Percentiles rank a stretch among this genome's conserved stretches.
Conservation (phyloP, 1,140 invertebrate species). For the Drosophila obscura region DNA sequence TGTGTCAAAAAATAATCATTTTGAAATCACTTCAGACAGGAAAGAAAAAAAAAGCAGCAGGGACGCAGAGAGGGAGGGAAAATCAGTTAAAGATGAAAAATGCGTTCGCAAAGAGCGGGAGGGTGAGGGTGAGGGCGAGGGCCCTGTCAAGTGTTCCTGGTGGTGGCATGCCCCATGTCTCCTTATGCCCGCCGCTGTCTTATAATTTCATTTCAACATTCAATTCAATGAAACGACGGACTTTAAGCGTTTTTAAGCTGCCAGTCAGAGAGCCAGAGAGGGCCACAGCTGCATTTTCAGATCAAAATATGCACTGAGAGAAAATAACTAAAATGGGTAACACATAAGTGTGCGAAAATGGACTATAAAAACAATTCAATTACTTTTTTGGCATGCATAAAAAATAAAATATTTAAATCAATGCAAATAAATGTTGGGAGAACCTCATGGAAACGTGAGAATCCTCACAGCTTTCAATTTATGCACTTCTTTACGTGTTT, state of each 20-base stretch:
- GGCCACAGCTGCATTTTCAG: constrained; percentile 51
- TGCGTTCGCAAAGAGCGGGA: constrained; percentile 46
- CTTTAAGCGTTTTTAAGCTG: constrained; percentile 53
- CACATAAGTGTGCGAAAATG: background rate
- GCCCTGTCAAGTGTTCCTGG: constrained; percentile 53
- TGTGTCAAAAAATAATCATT: constrained; percentile 82
- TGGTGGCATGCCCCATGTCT: constrained; percentile 11
- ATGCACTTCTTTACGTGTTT: too few species aligned
- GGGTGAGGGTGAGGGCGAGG: background rate
- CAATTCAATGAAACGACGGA: constrained; percentile 52
- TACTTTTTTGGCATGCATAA: too few species aligned
- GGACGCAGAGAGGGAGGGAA: constrained; percentile 7
- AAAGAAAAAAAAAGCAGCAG: background rate
- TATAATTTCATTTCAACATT: constrained; percentile 69
- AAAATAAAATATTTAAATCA: too few species aligned
- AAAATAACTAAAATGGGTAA: constrained; percentile 1
- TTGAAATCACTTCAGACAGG: constrained; percentile 72
- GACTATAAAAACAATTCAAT: too few species aligned
- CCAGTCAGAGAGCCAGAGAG: constrained; percentile 22
- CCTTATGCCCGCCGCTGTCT: constrained; percentile 40
- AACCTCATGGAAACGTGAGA: too few species aligned
- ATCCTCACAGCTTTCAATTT: too few species aligned
- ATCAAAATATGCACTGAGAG: constrained; percentile 10
- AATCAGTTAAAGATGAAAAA: constrained; percentile 59
- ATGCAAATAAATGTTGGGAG: too few species aligned